These are phyloP conservation scores for Campylomormyrus tamandua DNA, from an alignment of 2,113 vertebrate genomes.

Conservation along the genomic window DNA sequence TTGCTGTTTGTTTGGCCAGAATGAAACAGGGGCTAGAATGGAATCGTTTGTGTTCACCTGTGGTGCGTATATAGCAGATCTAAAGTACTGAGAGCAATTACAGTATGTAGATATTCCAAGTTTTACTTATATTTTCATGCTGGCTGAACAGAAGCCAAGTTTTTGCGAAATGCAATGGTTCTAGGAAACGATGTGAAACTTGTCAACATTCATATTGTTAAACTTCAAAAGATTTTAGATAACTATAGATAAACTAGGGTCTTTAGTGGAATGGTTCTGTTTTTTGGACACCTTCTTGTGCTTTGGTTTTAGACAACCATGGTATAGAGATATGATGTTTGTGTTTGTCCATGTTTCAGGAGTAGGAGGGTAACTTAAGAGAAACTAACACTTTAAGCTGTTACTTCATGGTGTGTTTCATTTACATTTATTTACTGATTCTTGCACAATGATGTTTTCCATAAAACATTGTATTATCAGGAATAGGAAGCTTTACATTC, in stretches of 20 bases:
- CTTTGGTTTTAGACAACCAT: neutral
- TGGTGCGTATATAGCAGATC: neutral
- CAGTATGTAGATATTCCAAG: neutral
- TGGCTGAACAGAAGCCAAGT: neutral
- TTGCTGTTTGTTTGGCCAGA: neutral
- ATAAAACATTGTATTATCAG: neutral
- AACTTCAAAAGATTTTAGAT: neutral
- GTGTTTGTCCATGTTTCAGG: neutral
- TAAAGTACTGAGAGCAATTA: neutral
- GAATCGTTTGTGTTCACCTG: neutral
- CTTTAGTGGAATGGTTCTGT: neutral
- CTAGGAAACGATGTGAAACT: neutral
- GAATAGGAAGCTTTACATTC: neutral
- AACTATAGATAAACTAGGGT: neutral
- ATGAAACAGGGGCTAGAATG: neutral
- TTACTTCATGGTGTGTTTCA: constrained; percentile 1
- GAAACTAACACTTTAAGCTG: neutral
- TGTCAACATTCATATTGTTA: neutral
- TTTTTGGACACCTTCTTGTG: neutral
- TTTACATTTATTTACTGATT: neutral
- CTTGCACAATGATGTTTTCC: neutral
- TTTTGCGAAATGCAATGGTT: neutral
- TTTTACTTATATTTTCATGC: neutral
- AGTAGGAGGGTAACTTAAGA: neutral
- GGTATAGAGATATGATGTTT: neutral